Evolutionary conservation across 2,113 vertebrate species (phyloP).

Genomic region (Tragulus kanchil): DNA sequence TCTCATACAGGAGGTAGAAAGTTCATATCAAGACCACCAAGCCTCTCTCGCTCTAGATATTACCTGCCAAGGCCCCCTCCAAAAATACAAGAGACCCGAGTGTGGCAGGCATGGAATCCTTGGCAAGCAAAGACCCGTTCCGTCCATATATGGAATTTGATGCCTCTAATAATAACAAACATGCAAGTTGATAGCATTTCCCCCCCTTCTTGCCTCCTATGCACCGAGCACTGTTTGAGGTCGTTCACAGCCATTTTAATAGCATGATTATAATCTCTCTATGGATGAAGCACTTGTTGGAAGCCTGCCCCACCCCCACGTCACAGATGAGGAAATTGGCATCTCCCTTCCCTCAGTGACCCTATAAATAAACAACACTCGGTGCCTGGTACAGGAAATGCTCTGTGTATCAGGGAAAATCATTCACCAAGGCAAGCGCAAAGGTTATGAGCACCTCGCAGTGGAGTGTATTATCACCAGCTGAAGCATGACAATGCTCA

Average conservation of each 20-base stretch:
- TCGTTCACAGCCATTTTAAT: neutral
- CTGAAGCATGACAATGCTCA: constrained; percentile 47
- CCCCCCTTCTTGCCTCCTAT: neutral
- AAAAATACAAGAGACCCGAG: neutral
- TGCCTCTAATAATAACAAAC: constrained; percentile 7
- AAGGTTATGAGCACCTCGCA: neutral
- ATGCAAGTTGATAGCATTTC: neutral
- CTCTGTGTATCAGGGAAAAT: neutral
- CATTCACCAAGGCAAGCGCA: constrained; percentile 48
- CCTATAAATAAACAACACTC: neutral
- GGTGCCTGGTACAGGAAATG: neutral
- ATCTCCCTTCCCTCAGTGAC: neutral
- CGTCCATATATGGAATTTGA: neutral
- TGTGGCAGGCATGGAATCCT: constrained; percentile 3
- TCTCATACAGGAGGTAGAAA: neutral
- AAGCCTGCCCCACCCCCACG: neutral
- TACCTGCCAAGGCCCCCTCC: neutral
- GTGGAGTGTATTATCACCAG: neutral
- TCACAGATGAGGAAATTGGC: neutral
- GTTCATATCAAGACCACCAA: neutral
- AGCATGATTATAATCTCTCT: neutral
- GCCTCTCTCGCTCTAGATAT: neutral
- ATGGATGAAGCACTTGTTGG: neutral
- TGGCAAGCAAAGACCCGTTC: constrained; percentile 49
- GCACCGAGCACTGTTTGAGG: neutral